phyloP scores from a whole-genome alignment of 2,888 invertebrate species.

The Charanyca ferruginea region DNA sequence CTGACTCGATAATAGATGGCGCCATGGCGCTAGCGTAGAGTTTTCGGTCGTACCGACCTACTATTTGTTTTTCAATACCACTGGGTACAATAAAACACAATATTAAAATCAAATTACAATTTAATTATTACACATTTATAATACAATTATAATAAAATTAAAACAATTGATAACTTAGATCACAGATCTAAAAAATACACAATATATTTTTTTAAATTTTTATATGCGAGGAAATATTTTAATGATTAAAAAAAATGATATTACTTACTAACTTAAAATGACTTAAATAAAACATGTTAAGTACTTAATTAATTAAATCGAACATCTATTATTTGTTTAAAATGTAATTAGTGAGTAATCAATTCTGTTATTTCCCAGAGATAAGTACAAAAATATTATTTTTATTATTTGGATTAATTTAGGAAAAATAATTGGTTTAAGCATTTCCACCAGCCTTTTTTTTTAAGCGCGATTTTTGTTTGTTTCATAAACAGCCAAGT shows the following conservation, averaged over 20 bases:
- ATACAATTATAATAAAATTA: constrained; percentile 22
- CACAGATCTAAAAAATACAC: constrained; percentile 39
- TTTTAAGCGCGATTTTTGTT: too few species aligned
- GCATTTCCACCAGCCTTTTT: neutral
- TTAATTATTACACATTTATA: constrained; percentile 39
- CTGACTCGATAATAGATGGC: too few species aligned
- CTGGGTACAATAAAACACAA: constrained; percentile 23
- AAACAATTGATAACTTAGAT: constrained; percentile 43
- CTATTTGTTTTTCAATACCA: too few species aligned
- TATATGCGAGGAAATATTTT: constrained; percentile 5
- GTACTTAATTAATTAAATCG: neutral
- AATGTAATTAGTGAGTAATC: neutral
- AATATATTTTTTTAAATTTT: neutral
- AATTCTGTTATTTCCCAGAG: neutral
- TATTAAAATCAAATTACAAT: constrained; percentile 29
- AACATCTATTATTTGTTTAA: neutral
- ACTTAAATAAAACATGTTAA: neutral
- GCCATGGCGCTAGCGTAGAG: too few species aligned
- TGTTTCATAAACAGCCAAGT: too few species aligned
- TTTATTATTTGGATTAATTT: neutral
- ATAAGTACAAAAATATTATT: neutral
- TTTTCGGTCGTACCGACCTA: too few species aligned
- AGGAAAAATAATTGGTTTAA: neutral
- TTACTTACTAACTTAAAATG: constrained; percentile 2
- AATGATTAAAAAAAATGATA: neutral